Conservation (phyloP, 2,888 invertebrate species). For the Arctia plantaginis region DNA sequence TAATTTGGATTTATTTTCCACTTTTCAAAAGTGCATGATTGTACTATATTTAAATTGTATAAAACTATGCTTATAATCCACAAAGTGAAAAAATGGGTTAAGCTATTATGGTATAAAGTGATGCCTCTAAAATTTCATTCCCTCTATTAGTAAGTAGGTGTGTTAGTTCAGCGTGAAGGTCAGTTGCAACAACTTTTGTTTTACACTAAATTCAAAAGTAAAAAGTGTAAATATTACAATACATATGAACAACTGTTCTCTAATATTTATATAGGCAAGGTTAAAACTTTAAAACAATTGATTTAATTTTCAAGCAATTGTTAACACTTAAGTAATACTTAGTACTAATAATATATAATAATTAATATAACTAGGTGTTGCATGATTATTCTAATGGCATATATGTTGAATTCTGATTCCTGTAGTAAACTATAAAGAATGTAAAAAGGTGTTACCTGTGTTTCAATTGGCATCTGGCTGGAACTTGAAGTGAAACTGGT, state of each 20-base stretch:
- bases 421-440: background rate
- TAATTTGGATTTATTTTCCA: background rate
- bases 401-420: too few relatives aligned
- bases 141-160: background rate
- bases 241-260: background rate
- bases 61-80: too few relatives aligned
- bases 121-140: background rate
- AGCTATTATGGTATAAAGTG: background rate
- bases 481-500: conserved; percentile 65
- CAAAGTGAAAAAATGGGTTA: too few relatives aligned
- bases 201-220: background rate
- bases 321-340: background rate
- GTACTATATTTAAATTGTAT: too few relatives aligned
- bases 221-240: background rate
- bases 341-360: background rate
- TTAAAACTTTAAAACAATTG: background rate
- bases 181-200: conserved; percentile 9
- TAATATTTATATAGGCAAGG: background rate
- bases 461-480: conserved; percentile 57
- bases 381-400: background rate
- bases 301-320: background rate
- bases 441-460: conserved; percentile 56
- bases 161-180: conserved; percentile 10
- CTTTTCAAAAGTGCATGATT: background rate
- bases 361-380: background rate